A percentile compares a stretch with the other conserved stretches of the same genome.
phyloP scores from a whole-genome alignment of 2,113 vertebrate genomes.

The Benitochromis conjunctus region DNA sequence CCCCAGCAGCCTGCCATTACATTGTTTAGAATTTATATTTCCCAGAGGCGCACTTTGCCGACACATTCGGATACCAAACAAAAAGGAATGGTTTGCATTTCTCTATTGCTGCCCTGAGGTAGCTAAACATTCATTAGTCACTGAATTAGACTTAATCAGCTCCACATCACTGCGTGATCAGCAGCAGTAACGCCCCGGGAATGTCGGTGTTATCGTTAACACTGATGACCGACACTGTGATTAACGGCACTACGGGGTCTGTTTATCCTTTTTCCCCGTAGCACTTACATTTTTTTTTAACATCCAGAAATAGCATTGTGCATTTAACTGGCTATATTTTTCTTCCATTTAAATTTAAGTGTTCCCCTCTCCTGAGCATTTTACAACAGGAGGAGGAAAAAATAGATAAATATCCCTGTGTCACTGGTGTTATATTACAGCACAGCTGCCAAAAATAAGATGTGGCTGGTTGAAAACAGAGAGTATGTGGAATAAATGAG shows the following conservation, averaged over 20 bases:
- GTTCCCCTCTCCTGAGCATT: not conserved
- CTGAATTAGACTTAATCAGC: constrained; percentile 16
- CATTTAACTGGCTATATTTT: not conserved
- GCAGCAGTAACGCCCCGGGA: constrained; percentile 29
- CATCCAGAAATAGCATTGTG: constrained; percentile 6
- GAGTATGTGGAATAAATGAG: not conserved
- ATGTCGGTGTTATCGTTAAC: constrained; percentile 47
- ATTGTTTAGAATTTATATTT: constrained; percentile 42
- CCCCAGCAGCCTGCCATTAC: constrained; percentile 27
- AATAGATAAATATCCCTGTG: not conserved
- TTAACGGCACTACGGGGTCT: constrained; percentile 14
- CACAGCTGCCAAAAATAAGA: not conserved
- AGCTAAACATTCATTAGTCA: constrained; percentile 35
- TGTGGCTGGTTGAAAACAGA: not conserved
- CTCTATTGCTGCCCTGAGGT: not conserved
- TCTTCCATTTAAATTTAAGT: not conserved
- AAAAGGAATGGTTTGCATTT: constrained; percentile 36
- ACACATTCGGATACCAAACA: constrained; percentile 15
- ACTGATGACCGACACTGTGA: constrained; percentile 37
- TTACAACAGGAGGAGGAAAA: not conserved
- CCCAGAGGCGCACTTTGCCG: not conserved
- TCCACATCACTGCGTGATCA: constrained; percentile 35
- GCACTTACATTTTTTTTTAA: constrained; percentile 3
- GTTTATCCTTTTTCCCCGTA: constrained; percentile 13
- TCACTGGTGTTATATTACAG: not conserved